phyloP scores from a whole-genome alignment of 2,797 vertebrate species.

The Peromyscus attwateri region DNA sequence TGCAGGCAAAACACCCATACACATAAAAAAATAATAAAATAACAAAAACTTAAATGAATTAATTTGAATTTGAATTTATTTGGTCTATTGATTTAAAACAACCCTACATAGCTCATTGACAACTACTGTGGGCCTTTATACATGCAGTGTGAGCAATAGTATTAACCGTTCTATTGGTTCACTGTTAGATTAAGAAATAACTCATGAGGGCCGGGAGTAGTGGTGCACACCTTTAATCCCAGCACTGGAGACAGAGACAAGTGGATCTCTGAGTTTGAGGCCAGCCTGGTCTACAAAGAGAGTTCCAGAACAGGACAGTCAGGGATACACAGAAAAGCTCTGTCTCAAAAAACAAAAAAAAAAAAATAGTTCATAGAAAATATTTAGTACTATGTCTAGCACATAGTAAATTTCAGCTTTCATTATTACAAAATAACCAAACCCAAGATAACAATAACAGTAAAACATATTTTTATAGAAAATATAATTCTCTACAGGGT shows the following conservation, averaged over 20 bases:
- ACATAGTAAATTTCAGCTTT: background rate
- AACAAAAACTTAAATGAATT: background rate
- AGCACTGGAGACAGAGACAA: too few species aligned
- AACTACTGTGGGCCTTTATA: background rate
- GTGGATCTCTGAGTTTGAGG: too few species aligned
- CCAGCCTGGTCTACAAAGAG: too few species aligned
- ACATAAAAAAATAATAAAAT: conserved; percentile 85
- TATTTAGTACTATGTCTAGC: background rate
- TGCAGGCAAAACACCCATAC: background rate
- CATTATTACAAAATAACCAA: background rate
- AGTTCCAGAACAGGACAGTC: too few species aligned
- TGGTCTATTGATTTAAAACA: conserved; percentile 32
- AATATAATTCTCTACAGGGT: background rate
- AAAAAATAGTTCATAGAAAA: background rate
- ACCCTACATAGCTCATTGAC: background rate
- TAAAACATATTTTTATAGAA: conserved; percentile 1
- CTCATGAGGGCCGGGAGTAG: too few species aligned
- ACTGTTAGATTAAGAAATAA: background rate
- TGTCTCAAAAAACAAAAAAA: too few species aligned
- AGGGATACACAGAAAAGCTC: too few species aligned
- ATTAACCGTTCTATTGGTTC: background rate
- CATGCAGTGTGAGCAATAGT: background rate
- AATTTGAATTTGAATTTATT: background rate
- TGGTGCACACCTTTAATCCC: too few species aligned
- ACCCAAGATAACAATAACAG: conserved; percentile 8